Evolutionary conservation across 2,888 invertebrate species (phyloP).

Genomic region (Drosophila pegasa): DNA sequence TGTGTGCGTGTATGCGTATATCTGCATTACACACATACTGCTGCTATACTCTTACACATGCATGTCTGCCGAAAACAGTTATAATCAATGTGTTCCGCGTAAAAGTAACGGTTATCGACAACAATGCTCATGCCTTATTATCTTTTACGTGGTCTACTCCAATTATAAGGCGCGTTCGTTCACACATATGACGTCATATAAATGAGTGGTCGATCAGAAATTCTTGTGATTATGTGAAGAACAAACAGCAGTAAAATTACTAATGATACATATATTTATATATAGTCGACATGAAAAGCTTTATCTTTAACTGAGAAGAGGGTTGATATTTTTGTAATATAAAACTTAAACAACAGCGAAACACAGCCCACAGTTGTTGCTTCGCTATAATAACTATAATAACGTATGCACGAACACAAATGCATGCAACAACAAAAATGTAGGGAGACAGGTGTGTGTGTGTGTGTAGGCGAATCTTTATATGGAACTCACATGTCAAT

Average conservation of each 20-base stretch:
- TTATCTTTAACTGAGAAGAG: slow-evolving; percentile 19
- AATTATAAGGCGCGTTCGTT: slow-evolving; percentile 30
- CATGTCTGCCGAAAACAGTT: neutral
- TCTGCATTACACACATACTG: neutral
- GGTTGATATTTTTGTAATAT: slow-evolving; percentile 17
- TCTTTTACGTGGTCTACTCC: slow-evolving; percentile 35
- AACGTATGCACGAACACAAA: slow-evolving; percentile 18
- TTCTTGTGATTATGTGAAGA: slow-evolving; percentile 22
- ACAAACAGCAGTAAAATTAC: slow-evolving; percentile 7
- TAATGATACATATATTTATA: neutral
- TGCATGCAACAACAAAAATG: slow-evolving; percentile 13
- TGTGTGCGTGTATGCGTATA: no score
- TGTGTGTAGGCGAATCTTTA: slow-evolving; percentile 26
- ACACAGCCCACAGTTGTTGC: slow-evolving; percentile 1
- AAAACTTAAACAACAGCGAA: slow-evolving; percentile 5
- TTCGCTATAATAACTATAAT: slow-evolving; percentile 23
- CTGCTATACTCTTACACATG: neutral
- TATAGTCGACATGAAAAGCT: slow-evolving; percentile 14
- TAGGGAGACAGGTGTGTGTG: slow-evolving; percentile 14
- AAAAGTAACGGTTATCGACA: slow-evolving; percentile 22
- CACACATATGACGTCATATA: slow-evolving; percentile 46
- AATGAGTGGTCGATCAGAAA: slow-evolving; percentile 35
- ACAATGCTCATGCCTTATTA: slow-evolving; percentile 38
- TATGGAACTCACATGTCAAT: slow-evolving; percentile 43
- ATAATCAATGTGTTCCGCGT: slow-evolving; percentile 1